Evolutionary conservation across 2,888 invertebrate genomes (phyloP).

Genomic region (Philopedon plagiatum): DNA sequence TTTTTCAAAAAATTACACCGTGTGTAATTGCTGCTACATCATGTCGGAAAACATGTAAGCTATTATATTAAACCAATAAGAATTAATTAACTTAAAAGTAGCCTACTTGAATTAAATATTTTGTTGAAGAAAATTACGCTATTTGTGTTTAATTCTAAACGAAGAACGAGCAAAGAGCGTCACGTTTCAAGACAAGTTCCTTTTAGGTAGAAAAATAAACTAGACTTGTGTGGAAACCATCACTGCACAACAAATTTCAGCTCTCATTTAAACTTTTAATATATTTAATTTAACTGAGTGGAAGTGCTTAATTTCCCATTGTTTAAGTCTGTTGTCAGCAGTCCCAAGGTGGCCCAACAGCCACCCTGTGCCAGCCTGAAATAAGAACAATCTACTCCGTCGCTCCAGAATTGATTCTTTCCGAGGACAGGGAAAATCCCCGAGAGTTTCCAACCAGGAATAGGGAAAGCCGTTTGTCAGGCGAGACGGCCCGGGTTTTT

Average conservation of each 20-base stretch:
- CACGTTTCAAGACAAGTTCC: too few relatives aligned
- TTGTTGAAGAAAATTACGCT: too few relatives aligned
- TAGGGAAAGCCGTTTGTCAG: slow-evolving; percentile 33
- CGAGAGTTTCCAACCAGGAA: slow-evolving; percentile 17
- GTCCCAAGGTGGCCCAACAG: slow-evolving; percentile 16
- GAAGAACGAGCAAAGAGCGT: too few relatives aligned
- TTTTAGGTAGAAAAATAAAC: too few relatives aligned
- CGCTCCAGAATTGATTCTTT: slow-evolving; percentile 29
- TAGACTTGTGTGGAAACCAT: not conserved
- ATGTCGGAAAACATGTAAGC: too few relatives aligned
- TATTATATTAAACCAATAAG: too few relatives aligned
- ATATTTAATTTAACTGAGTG: slow-evolving; percentile 25
- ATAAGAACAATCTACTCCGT: slow-evolving; percentile 24
- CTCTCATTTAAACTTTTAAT: slow-evolving; percentile 17
- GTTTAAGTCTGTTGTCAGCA: slow-evolving; percentile 25
- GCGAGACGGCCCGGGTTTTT: slow-evolving; percentile 17
- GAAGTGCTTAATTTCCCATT: slow-evolving; percentile 23
- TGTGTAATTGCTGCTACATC: too few relatives aligned
- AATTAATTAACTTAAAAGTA: too few relatives aligned
- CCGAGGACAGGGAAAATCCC: slow-evolving; percentile 28
- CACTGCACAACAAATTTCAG: not conserved
- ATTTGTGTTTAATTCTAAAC: too few relatives aligned
- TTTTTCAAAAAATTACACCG: too few relatives aligned
- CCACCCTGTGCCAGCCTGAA: slow-evolving; percentile 5
- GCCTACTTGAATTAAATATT: too few relatives aligned